phyloP scores from a whole-genome alignment of 1,140 invertebrate genomes.

The Micrasema longulum region DNA sequence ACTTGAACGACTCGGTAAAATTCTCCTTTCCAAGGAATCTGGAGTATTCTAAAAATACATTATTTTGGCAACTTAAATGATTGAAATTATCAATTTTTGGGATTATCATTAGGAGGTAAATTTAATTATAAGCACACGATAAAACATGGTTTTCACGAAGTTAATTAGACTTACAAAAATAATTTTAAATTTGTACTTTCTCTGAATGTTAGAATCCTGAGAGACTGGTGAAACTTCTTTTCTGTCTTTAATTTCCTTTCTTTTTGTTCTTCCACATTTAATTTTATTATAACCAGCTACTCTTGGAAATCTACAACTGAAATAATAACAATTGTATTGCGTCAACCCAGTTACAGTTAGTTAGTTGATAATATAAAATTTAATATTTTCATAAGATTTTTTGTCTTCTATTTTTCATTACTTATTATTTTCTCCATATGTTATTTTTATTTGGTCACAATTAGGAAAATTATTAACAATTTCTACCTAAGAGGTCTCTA shows the following conservation, averaged over 20 bases:
- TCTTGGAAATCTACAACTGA: constrained; percentile 49
- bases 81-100: too few species aligned
- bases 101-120: too few species aligned
- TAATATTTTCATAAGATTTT: too few species aligned
- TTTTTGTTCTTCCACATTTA: constrained; percentile 50
- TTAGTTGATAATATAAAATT: too few species aligned
- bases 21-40: constrained; percentile 33
- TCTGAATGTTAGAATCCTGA: constrained; percentile 19
- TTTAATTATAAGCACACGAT: too few species aligned
- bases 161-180: constrained; percentile 39
- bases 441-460: constrained; percentile 25
- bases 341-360: neutral
- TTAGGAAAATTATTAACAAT: neutral
- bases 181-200: constrained; percentile 52
- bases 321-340: constrained; percentile 6
- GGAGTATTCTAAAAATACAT: constrained; percentile 24
- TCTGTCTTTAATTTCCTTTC: constrained; percentile 5
- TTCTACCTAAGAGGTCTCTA: too few species aligned
- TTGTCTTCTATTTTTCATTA: too few species aligned
- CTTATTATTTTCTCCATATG: neutral
- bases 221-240: neutral
- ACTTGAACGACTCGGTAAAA: constrained; percentile 49
- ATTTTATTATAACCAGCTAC: constrained; percentile 40
- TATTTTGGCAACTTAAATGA: too few species aligned
- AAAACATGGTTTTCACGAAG: too few species aligned